Conservation (phyloP, 2,797 vertebrate species). For the Psittacula derbiana region DNA sequence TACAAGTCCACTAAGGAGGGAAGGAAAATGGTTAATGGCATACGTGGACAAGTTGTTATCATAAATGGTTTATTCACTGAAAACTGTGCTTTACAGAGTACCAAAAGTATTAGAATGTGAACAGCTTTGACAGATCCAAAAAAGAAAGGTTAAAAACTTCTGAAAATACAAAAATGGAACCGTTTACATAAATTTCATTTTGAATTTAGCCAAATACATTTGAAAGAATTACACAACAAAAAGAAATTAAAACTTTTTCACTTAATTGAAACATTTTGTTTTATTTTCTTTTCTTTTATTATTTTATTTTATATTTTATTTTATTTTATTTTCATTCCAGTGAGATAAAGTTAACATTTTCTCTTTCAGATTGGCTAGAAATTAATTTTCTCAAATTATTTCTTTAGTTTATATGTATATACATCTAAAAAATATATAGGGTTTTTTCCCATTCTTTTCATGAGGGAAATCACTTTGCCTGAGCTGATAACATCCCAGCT, state of each 20-base stretch:
- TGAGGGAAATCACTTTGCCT: background rate
- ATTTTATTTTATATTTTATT: background rate
- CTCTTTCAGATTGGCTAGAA: background rate
- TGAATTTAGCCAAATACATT: background rate
- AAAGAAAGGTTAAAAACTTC: background rate
- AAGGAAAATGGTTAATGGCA: background rate
- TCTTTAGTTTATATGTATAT: background rate
- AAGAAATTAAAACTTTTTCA: background rate
- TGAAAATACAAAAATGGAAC: background rate
- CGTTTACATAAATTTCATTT: background rate
- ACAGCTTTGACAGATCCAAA: background rate
- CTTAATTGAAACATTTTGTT: background rate
- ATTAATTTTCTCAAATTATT: background rate
- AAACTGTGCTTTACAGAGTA: background rate
- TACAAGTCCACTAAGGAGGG: background rate
- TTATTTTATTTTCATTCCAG: background rate
- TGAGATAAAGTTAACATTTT: background rate
- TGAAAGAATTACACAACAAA: background rate
- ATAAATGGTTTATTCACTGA: background rate
- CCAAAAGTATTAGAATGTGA: background rate
- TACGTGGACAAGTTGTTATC: background rate
- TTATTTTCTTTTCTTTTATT: background rate
- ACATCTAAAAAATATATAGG: background rate
- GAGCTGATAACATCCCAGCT: background rate
- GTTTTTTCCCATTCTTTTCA: accelerated